Conservation (phyloP, 2,113 vertebrate genomes). For the Cacatua alba region DNA sequence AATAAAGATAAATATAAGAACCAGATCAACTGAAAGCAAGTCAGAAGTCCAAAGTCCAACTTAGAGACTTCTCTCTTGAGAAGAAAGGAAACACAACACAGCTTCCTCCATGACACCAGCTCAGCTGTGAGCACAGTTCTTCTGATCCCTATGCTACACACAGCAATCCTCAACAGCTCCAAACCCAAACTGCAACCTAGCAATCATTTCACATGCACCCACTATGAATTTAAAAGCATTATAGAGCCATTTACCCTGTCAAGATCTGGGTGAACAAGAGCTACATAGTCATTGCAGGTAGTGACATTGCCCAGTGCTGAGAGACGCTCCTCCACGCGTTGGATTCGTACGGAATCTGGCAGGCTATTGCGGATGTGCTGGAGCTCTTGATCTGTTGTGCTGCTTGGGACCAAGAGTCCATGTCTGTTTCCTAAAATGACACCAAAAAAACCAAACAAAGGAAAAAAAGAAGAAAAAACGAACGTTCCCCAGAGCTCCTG, state of each 20-base stretch:
- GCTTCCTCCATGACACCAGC: fast-evolving
- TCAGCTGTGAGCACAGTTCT: not conserved
- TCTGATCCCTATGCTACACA: not conserved
- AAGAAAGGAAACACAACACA: not conserved
- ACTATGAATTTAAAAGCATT: fast-evolving
- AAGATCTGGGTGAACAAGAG: conserved; percentile 93
- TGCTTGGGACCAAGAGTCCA: conserved; percentile 91
- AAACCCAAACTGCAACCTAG: not conserved
- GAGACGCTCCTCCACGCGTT: conserved; percentile 91
- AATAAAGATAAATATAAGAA: not conserved
- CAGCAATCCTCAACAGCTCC: not conserved
- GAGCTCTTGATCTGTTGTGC: conserved; percentile 95
- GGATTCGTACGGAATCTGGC: conserved; percentile 86
- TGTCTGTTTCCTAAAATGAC: conserved; percentile 88
- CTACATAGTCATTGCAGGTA: conserved; percentile 96
- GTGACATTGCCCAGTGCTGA: conserved; percentile 95
- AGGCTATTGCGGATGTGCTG: conserved; percentile 93
- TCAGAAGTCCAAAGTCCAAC: not conserved
- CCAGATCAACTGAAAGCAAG: not conserved
- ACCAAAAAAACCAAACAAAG: not conserved
- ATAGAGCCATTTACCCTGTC: conserved; percentile 82
- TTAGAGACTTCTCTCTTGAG: not conserved
- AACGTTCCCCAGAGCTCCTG: fast-evolving
- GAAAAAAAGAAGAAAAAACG: too few species aligned
- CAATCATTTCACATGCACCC: not conserved